Evolutionary conservation across 2,113 vertebrate species (phyloP).

Genomic region (Clupea harengus): DNA sequence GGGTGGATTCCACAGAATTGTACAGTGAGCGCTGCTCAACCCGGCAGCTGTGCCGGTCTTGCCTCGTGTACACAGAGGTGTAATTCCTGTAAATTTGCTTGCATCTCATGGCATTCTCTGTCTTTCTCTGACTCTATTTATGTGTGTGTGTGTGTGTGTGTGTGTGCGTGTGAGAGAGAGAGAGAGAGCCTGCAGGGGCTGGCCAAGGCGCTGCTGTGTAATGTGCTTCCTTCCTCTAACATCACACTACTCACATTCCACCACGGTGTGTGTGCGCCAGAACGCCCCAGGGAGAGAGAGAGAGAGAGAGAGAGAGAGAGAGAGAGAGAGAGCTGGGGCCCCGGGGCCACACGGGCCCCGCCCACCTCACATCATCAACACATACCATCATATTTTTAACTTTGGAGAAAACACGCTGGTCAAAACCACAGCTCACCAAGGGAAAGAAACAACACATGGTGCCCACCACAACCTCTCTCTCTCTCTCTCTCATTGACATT

Average conservation of each 20-base stretch:
- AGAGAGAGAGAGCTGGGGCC: background rate
- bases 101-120: background rate
- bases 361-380: background rate
- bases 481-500: background rate
- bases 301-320: background rate
- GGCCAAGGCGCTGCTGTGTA: conserved; percentile 43
- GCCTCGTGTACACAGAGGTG: conserved; percentile 25
- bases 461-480: no score
- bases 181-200: conserved; percentile 30
- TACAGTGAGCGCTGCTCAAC: conserved; percentile 4
- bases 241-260: conserved; percentile 37
- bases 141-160: conserved; percentile 25
- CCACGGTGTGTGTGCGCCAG: conserved; percentile 9
- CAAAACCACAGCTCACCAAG: background rate
- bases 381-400: background rate
- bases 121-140: background rate
- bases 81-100: conserved; percentile 32
- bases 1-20: conserved; percentile 27
- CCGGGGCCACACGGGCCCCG: background rate
- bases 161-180: conserved; percentile 14
- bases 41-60: conserved; percentile 28
- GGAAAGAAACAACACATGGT: no score
- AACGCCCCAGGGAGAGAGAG: conserved; percentile 15
- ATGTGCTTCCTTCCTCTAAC: conserved; percentile 46
- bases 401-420: background rate